Percentiles rank a stretch among this genome's conserved stretches.
These are phyloP conservation scores for Pagrus major DNA, from an alignment of 2,113 vertebrate species.

Conservation along the genomic window DNA sequence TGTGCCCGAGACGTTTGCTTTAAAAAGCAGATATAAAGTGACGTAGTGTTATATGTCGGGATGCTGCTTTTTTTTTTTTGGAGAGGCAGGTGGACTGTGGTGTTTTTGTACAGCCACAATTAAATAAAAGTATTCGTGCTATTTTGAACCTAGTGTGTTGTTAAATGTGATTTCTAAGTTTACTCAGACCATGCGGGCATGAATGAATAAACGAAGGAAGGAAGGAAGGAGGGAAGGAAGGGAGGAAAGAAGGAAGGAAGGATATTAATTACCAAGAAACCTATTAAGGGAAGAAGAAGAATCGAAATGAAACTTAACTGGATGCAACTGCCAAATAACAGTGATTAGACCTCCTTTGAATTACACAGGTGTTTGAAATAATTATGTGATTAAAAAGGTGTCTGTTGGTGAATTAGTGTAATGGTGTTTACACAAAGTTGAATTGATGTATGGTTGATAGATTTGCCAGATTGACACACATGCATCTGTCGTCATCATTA, in stretches of 20 bases:
- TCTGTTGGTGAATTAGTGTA: not conserved
- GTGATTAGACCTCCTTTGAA: constrained; percentile 24
- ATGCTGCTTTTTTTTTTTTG: not conserved
- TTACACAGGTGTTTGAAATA: constrained; percentile 28
- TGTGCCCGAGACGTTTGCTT: constrained; percentile 21
- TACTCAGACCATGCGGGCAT: constrained; percentile 25
- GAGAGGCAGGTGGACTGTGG: constrained; percentile 48
- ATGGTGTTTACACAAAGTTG: constrained; percentile 35
- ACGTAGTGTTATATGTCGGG: constrained; percentile 9
- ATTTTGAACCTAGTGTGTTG: constrained; percentile 16
- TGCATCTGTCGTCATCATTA: not conserved
- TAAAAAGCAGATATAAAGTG: constrained; percentile 44
- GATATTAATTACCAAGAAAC: constrained; percentile 57
- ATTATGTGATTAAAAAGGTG: constrained; percentile 11
- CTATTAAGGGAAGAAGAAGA: constrained; percentile 32
- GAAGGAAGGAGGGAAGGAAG: not conserved
- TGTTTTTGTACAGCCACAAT: not conserved
- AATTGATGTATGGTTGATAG: constrained; percentile 31
- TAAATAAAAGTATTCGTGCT: not conserved
- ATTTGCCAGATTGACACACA: constrained; percentile 40
- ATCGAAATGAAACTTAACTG: constrained; percentile 33
- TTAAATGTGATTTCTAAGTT: constrained; percentile 37
- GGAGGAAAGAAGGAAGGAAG: constrained; percentile 16
- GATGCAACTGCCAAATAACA: constrained; percentile 17
- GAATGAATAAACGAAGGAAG: constrained; percentile 60